phyloP scores from a whole-genome alignment of 1,140 invertebrate genomes.

The Hycleus cichorii region DNA sequence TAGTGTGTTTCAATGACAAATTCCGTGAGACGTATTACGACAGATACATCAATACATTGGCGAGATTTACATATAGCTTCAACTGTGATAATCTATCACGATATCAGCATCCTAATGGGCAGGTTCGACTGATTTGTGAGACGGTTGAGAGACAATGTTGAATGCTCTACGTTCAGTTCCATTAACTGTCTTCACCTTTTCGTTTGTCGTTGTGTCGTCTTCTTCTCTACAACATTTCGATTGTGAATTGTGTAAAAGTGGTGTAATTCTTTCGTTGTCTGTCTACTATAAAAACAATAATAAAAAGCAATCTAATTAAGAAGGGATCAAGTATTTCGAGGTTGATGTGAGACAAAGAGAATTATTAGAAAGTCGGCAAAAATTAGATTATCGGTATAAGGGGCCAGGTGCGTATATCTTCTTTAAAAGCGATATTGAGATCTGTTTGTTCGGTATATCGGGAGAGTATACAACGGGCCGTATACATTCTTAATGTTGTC shows the following conservation, averaged over 20 bases:
- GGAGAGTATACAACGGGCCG: no score
- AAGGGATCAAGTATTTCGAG: no score
- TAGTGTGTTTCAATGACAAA: conserved; percentile 15
- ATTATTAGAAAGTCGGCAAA: no score
- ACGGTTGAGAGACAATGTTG: conserved; percentile 12
- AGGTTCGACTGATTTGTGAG: conserved; percentile 25
- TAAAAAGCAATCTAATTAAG: no score
- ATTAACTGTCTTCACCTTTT: conserved; percentile 18
- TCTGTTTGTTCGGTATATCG: neutral
- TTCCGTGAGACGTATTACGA: conserved; percentile 23
- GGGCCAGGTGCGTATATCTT: neutral
- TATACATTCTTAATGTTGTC: conserved; percentile 22
- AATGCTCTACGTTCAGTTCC: conserved; percentile 14
- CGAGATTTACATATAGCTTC: conserved; percentile 24
- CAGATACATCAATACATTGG: conserved; percentile 24
- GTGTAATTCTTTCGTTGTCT: neutral
- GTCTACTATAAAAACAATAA: no score
- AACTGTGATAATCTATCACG: conserved; percentile 24
- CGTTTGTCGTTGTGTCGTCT: neutral
- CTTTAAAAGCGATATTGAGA: neutral
- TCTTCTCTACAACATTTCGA: neutral
- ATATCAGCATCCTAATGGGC: conserved; percentile 30
- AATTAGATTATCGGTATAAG: no score
- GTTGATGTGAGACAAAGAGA: no score
- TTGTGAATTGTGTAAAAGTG: neutral